Evolutionary conservation across 2,797 vertebrate genomes (phyloP), one percentile per base, ranked within the genome.

Genomic region (Brachyrhaphis roseni): DNA sequence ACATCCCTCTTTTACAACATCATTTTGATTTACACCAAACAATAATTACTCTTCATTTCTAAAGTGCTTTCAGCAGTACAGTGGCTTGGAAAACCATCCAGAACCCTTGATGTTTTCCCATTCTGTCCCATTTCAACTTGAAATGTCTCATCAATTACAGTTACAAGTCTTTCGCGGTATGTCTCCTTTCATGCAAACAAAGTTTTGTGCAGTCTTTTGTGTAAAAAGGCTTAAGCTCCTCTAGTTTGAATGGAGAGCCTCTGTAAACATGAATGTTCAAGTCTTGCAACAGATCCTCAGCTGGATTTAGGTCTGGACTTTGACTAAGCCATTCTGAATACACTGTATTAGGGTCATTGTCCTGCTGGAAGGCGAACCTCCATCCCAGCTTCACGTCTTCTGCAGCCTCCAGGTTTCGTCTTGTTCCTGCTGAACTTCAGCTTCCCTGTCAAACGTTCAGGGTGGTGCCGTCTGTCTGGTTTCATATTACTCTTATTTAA

Each of bases 81-180:
- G 64, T 68, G 41, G 41, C 41, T 71, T 46, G 43, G 4, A 45
- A 45, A 71, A 28, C 68, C 3, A 3, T 26, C 26, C 68, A 3
- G 13, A 45, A 28, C 23, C 66, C 11, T 45, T 8, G 7, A 45
- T 71, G 41, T 71, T 45, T 26, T 46, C 41, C n/a, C 13, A 28
- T 16, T 46, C 13, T 28, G 26, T 28, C 41, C n/a, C n/a, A 0
- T 28, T 71, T 71, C 68, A 28, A 28, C 68, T 46, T 71, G 3
- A 71, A 26, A 46, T 46, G n/a, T 46, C 68, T 43, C n/a, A 71
- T 71, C 12, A 71, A 71, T 71, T 1, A 71, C 11, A 71, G 68
- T 71, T 15, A 45, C 41, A 45, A 45, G 36, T 68, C 4, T 23
- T 68, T 23, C 41, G 66, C 39, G 20, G 10, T 70, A 1, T 12